These are phyloP conservation scores for Echeneis naucrates DNA, from an alignment of 2,797 vertebrate species.

Conservation along the genomic window DNA sequence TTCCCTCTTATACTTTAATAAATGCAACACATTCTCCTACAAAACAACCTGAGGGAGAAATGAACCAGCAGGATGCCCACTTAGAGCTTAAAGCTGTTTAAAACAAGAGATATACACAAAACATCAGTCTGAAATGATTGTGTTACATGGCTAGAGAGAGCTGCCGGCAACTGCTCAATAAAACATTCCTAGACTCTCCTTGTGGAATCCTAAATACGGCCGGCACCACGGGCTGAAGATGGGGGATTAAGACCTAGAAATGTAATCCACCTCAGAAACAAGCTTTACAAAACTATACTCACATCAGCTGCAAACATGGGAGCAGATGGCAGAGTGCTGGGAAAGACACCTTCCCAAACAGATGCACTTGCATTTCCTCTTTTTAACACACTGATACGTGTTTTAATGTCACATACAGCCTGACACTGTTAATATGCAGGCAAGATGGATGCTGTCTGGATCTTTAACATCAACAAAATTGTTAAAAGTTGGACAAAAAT, in stretches of 20 bases:
- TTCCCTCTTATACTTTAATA: slow-evolving; percentile 44
- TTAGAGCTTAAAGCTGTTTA: slow-evolving; percentile 67
- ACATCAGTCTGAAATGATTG: slow-evolving; percentile 56
- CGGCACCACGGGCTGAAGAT: slow-evolving; percentile 34
- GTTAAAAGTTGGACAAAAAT: background rate
- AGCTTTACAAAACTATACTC: slow-evolving; percentile 29
- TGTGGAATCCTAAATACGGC: slow-evolving; percentile 52
- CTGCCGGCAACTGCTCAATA: slow-evolving; percentile 52
- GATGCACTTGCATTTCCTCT: background rate
- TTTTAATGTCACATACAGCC: background rate
- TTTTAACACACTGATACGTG: background rate
- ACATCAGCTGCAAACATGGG: background rate
- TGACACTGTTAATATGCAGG: background rate
- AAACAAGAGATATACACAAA: slow-evolving; percentile 62
- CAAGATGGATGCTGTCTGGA: background rate
- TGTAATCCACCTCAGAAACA: slow-evolving; percentile 66
- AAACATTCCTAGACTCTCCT: slow-evolving; percentile 62
- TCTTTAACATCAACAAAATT: background rate
- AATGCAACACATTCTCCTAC: slow-evolving; percentile 48
- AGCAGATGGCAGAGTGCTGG: slow-evolving; percentile 1
- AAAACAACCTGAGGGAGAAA: slow-evolving; percentile 63
- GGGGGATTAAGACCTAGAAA: slow-evolving; percentile 58
- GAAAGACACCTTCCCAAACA: background rate
- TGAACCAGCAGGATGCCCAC: slow-evolving; percentile 49
- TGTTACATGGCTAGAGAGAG: slow-evolving; percentile 50